Base-by-base conservation (phyloP, 2,113 vertebrate genomes). In the Tringa solitaria region DNA sequence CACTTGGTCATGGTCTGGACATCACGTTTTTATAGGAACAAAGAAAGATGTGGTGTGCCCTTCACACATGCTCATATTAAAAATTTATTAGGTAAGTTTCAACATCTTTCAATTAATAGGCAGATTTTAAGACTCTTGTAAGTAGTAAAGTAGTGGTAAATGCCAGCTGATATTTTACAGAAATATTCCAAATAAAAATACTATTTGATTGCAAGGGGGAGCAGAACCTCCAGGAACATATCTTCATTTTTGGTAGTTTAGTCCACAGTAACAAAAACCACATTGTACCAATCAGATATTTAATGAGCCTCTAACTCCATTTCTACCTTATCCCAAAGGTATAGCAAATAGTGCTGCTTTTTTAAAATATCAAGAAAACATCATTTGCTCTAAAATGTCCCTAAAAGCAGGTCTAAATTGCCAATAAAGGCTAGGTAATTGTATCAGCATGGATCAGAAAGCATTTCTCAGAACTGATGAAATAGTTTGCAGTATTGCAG, bases 361-460 rank as follows among this genome's bases (percentile, higher is more conserved):
- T 98, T 95, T 90, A 96, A 98, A 98, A 98, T 97, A 98, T 98
- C 98, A 98, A 98, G 98, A 98, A 98, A 98, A 98, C 98, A 98
- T 98, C 98, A 98, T 98, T 98, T 98, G 97, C 98, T 98, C 97
- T 98, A 98, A 98, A 98, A 98, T 97, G 98, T 98, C 98, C 98
- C 98, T 98, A 98, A 98, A 98, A 98, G 98, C 98, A 97, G 98
- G 97, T 97, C 98, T 98, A 98, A 98, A 98, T 98, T 98, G 98
- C 98, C 98, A 98, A 98, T 98, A 98, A 98, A 98, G 97, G 97
- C 98, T 81, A 95, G 97, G 97, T 98, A 98, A 98, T 98, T 98
- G 98, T 97, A 98, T 98, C 98, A 98, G 98, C 98, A 98, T 98
- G 97, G 98, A 98, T 98, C 98, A 98, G 98, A 98, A 98, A 98